Evolutionary conservation across 2,888 invertebrate genomes (phyloP).

Genomic region (Blastobasis lacticolella): DNA sequence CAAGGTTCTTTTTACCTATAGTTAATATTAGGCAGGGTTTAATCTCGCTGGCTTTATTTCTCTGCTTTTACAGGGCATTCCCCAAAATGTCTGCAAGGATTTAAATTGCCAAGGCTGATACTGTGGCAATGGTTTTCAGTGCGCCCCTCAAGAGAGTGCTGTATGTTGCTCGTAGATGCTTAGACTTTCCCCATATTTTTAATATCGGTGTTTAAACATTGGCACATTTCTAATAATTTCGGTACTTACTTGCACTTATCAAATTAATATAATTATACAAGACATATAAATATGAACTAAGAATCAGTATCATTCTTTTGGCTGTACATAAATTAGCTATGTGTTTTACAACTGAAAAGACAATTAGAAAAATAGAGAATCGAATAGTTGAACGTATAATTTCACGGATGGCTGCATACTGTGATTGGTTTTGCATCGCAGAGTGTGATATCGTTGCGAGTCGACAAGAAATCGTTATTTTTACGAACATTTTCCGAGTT

Average conservation of each 20-base stretch:
- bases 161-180: too few species aligned
- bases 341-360: background rate
- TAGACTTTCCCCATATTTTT: too few species aligned
- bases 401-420: slow-evolving; percentile 10
- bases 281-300: too few species aligned
- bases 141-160: background rate
- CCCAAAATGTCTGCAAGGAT: too few species aligned
- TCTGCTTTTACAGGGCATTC: too few species aligned
- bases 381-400: slow-evolving; percentile 6
- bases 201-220: too few species aligned
- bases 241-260: slow-evolving; percentile 1
- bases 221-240: too few species aligned
- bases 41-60: too few species aligned
- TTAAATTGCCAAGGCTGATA: too few species aligned
- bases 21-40: too few species aligned
- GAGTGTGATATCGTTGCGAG: background rate
- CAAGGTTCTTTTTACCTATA: background rate
- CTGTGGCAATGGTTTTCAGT: background rate
- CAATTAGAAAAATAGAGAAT: slow-evolving; percentile 1
- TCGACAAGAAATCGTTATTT: background rate
- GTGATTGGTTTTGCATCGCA: slow-evolving; percentile 4
- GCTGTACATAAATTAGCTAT: too few species aligned
- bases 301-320: too few species aligned
- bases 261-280: background rate
- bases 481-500: slow-evolving; percentile 10